These are phyloP conservation scores for Vulpes vulpes DNA, from an alignment of 2,113 vertebrate genomes.

Conservation along the genomic window DNA sequence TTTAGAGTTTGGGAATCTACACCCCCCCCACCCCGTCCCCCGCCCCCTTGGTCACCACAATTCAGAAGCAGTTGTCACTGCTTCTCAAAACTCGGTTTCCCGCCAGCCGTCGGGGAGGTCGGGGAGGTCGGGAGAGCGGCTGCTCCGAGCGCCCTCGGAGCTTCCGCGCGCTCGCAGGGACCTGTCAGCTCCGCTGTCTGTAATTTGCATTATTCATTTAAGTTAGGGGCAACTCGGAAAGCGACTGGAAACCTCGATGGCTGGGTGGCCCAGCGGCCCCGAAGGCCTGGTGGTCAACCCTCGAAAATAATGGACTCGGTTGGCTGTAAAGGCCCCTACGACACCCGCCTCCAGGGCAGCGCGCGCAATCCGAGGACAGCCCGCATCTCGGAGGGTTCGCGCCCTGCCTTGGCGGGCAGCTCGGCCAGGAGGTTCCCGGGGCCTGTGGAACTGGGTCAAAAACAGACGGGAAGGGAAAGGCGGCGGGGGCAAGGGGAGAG, in stretches of 20 bases:
- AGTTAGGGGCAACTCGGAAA: not conserved
- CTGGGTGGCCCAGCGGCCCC: not conserved
- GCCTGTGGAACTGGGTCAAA: not conserved
- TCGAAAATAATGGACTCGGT: not conserved
- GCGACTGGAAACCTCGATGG: not conserved
- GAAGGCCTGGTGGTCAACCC: not conserved
- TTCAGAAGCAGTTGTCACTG: not conserved
- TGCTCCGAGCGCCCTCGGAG: not conserved
- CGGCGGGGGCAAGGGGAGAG: fast-evolving
- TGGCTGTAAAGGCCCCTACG: not conserved
- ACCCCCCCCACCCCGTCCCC: not conserved
- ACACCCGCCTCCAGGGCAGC: not conserved
- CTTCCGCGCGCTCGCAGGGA: not conserved
- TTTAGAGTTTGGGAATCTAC: not conserved
- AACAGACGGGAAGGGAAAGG: not conserved
- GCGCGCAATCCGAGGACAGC: not conserved
- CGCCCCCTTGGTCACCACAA: not conserved
- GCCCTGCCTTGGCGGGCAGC: not conserved
- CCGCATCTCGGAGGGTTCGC: not conserved
- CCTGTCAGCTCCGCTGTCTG: not conserved
- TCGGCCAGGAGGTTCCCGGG: not conserved
- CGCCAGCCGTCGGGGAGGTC: not conserved
- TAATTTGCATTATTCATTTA: not conserved
- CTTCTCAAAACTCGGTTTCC: not conserved
- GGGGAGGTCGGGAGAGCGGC: not conserved